Conservation (phyloP, 2,888 invertebrate species). For the Dorcus hopei region DNA sequence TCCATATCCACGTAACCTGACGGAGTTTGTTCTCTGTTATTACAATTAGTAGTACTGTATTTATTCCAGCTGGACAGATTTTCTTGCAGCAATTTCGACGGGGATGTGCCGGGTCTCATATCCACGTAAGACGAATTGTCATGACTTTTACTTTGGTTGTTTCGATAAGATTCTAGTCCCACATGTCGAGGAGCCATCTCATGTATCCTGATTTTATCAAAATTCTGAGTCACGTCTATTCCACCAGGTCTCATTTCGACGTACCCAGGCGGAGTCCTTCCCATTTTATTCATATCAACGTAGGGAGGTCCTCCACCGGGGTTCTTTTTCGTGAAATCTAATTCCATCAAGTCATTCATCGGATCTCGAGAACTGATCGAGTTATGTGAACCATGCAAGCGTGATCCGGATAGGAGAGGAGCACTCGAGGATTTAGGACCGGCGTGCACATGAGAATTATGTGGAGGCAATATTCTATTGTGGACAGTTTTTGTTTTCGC, state of each 20-base stretch:
- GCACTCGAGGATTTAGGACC: conserved; percentile 66
- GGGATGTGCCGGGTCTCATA: conserved; percentile 36
- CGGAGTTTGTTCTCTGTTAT: conserved; percentile 20
- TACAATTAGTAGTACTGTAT: conserved; percentile 6
- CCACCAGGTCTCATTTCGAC: conserved; percentile 49
- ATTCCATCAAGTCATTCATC: conserved; percentile 80
- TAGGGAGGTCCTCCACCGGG: conserved; percentile 47
- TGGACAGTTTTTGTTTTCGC: conserved; percentile 58
- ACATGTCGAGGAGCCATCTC: neutral
- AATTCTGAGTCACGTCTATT: conserved; percentile 8
- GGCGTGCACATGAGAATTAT: conserved; percentile 29
- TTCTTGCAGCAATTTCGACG: conserved; percentile 9
- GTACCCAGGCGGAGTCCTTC: conserved; percentile 46
- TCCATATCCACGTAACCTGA: conserved; percentile 54
- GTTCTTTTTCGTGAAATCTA: conserved; percentile 60
- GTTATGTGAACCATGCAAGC: conserved; percentile 43
- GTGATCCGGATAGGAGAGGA: conserved; percentile 59
- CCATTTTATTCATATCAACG: conserved; percentile 58
- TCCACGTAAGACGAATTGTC: conserved; percentile 28
- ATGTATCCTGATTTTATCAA: neutral
- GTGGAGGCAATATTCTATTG: conserved; percentile 38
- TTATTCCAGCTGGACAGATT: neutral
- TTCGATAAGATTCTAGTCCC: conserved; percentile 45
- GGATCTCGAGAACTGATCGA: conserved; percentile 54
- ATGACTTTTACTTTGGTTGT: conserved; percentile 44